phyloP scores from a whole-genome alignment of 1,140 invertebrate species.

The Ceratosolen fusciceps region DNA sequence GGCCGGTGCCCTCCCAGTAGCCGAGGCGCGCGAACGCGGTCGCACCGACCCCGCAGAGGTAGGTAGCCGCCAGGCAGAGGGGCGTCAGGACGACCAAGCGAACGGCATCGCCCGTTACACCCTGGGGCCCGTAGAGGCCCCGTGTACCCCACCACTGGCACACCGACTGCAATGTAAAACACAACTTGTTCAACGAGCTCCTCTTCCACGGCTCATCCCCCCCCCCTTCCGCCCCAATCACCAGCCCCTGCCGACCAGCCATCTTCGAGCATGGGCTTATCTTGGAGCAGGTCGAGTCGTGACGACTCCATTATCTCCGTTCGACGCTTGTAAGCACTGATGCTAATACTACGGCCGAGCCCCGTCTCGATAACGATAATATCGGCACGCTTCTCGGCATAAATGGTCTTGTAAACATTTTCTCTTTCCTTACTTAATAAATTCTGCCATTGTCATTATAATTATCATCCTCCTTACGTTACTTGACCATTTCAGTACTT shows the following conservation, averaged over 20 bases:
- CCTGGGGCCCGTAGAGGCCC: conserved; percentile 61
- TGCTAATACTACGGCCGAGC: background rate
- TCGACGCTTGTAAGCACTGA: background rate
- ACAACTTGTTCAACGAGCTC: background rate
- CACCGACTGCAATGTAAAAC: conserved; percentile 45
- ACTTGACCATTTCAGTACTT: too few relatives aligned
- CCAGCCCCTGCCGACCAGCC: too few relatives aligned
- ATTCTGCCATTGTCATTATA: too few relatives aligned
- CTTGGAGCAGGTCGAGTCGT: background rate
- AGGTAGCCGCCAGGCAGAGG: conserved; percentile 70
- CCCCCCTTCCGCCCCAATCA: too few relatives aligned
- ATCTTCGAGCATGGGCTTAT: background rate
- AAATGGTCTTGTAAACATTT: too few relatives aligned
- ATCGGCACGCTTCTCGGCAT: too few relatives aligned
- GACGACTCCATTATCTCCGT: background rate
- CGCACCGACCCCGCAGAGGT: conserved; percentile 72
- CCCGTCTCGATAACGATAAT: too few relatives aligned
- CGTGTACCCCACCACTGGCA: conserved; percentile 68
- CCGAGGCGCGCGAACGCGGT: conserved; percentile 62
- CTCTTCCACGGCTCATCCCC: background rate
- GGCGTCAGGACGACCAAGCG: conserved; percentile 74
- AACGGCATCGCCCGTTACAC: conserved; percentile 70
- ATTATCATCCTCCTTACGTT: too few relatives aligned
- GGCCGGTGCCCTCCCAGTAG: conserved; percentile 71
- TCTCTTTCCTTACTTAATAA: too few relatives aligned